A percentile compares a stretch with the other conserved stretches of the same genome.
These are phyloP conservation scores for Lepeophtheirus salmonis DNA, from an alignment of 1,140 invertebrate genomes.

Conservation along the genomic window DNA sequence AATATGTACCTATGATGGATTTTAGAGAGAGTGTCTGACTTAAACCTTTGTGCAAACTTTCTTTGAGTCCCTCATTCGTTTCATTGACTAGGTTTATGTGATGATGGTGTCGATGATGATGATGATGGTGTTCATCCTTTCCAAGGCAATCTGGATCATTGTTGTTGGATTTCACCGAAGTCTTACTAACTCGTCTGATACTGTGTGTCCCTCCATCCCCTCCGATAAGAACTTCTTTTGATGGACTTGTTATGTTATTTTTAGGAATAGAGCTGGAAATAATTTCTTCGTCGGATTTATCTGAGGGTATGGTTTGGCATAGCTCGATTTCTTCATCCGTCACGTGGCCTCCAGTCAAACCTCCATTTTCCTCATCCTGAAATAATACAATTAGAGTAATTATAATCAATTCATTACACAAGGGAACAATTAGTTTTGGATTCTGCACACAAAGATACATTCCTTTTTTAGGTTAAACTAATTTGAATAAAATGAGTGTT, in stretches of 20 bases:
- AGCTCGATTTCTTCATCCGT: conserved; percentile 15
- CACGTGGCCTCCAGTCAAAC: conserved; percentile 6
- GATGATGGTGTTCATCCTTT: no score
- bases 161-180: background rate
- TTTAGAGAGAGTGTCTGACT: conserved; percentile 6
- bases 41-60: background rate
- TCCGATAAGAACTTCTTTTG: conserved; percentile 15
- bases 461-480: no score
- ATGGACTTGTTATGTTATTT: background rate
- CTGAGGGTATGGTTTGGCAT: conserved; percentile 1
- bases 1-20: conserved; percentile 3
- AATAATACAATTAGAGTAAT: background rate
- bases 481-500: no score
- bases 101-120: no score
- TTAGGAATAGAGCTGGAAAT: no score
- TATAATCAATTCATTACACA: no score
- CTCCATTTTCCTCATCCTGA: background rate
- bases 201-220: conserved; percentile 1
- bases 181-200: background rate
- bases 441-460: no score
- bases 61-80: background rate
- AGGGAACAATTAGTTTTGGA: no score
- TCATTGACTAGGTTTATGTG: no score
- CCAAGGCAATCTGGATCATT: background rate
- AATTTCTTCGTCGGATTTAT: background rate